Evolutionary conservation across 2,888 invertebrate species (phyloP).

Genomic region (Tetranychus truncatus): DNA sequence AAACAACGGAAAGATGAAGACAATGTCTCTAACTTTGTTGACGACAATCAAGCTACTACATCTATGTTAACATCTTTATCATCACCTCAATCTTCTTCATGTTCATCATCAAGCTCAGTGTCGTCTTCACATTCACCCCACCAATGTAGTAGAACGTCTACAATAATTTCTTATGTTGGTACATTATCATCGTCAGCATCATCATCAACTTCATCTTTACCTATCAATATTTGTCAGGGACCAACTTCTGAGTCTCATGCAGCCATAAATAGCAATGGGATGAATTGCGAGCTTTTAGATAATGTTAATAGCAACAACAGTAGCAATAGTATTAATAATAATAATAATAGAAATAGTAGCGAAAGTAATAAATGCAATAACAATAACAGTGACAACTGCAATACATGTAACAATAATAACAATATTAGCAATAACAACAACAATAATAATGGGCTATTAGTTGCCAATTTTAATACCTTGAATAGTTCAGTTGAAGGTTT

Average conservation of each 20-base stretch:
- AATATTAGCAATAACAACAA: background rate
- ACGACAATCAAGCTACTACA: conserved; percentile 12
- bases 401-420: background rate
- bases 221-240: background rate
- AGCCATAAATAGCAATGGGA: background rate
- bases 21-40: background rate
- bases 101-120: background rate
- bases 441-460: background rate
- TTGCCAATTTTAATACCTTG: background rate
- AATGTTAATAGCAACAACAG: background rate
- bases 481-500: background rate
- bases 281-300: background rate
- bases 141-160: background rate
- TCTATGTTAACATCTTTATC: conserved; percentile 15
- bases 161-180: background rate
- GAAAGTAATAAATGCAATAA: background rate
- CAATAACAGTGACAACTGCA: background rate
- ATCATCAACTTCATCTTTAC: background rate
- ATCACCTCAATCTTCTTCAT: background rate
- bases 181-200: background rate
- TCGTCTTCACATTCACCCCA: background rate
- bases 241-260: background rate
- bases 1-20: background rate
- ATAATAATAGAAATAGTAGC: background rate
- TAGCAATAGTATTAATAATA: background rate